Percentiles rank a stretch among this genome's conserved stretches.
Evolutionary conservation across 23 tunicate species (phyloP).

Genomic region (Botrylloides violaceus): DNA sequence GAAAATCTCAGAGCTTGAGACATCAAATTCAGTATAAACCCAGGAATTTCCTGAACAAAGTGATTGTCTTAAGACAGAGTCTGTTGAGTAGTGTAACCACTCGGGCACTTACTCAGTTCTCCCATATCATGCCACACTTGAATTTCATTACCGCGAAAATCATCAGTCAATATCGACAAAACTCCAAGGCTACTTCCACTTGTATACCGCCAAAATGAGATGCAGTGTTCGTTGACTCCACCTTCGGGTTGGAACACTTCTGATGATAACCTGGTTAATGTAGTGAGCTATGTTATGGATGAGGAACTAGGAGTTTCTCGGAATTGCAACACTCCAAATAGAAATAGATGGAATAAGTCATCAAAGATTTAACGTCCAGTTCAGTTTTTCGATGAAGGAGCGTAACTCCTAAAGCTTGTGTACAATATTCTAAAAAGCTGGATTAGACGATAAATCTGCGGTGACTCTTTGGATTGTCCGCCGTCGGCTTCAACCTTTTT

Average conservation of each 20-base stretch:
- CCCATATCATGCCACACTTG: conserved; percentile 13
- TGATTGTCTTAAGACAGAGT: neutral
- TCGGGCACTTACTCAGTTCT: neutral
- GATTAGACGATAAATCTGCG: too few relatives aligned
- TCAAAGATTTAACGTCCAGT: too few relatives aligned
- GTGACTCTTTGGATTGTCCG: too few relatives aligned
- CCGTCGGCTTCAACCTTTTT: too few relatives aligned
- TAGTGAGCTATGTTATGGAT: too few relatives aligned
- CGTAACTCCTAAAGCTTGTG: too few relatives aligned
- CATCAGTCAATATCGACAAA: neutral
- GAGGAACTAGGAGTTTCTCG: too few relatives aligned
- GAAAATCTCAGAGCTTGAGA: neutral
- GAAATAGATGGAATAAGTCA: too few relatives aligned
- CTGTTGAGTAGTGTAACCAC: neutral
- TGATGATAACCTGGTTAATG: conserved; percentile 62
- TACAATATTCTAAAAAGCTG: too few relatives aligned
- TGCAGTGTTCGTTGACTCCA: conserved; percentile 29
- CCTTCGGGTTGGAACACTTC: conserved; percentile 38
- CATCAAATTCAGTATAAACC: neutral
- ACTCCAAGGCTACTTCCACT: conserved; percentile 18
- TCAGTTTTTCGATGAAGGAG: too few relatives aligned
- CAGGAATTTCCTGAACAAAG: neutral
- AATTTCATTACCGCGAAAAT: neutral
- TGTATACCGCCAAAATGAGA: conserved; percentile 54
- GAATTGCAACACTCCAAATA: too few relatives aligned